phyloP scores from a whole-genome alignment of 2,113 vertebrate genomes.

The Prionailurus viverrinus region DNA sequence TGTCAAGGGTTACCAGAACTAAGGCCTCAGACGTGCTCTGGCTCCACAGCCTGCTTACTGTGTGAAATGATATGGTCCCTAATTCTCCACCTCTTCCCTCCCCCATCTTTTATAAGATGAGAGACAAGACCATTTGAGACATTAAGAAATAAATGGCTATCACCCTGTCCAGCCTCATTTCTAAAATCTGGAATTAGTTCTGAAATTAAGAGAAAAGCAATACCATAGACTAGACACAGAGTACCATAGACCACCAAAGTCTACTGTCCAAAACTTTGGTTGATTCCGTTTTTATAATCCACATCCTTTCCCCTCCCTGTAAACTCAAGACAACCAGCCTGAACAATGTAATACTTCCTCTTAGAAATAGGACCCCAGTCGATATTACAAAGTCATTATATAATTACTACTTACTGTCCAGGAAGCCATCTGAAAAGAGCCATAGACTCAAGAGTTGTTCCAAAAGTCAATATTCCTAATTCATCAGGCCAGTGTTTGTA shows the following conservation, averaged over 20 bases:
- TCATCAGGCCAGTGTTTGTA: neutral
- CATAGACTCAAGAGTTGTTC: neutral
- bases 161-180: neutral
- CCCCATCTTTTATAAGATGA: neutral
- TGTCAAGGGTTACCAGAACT: neutral
- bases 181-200: neutral
- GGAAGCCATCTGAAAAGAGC: slow-evolving; percentile 26
- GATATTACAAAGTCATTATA: neutral
- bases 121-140: neutral
- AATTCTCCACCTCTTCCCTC: neutral
- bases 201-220: slow-evolving; percentile 51
- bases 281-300: neutral
- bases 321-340: neutral
- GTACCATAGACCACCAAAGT: neutral
- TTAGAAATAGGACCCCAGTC: neutral
- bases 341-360: neutral
- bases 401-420: neutral
- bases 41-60: no score
- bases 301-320: neutral
- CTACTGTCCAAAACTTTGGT: neutral
- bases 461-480: neutral
- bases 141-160: neutral
- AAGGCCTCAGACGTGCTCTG: neutral
- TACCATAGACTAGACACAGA: neutral
- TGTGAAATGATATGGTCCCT: neutral